These are phyloP conservation scores for Cariama cristata DNA, from an alignment of 2,113 vertebrate genomes.

Conservation along the genomic window DNA sequence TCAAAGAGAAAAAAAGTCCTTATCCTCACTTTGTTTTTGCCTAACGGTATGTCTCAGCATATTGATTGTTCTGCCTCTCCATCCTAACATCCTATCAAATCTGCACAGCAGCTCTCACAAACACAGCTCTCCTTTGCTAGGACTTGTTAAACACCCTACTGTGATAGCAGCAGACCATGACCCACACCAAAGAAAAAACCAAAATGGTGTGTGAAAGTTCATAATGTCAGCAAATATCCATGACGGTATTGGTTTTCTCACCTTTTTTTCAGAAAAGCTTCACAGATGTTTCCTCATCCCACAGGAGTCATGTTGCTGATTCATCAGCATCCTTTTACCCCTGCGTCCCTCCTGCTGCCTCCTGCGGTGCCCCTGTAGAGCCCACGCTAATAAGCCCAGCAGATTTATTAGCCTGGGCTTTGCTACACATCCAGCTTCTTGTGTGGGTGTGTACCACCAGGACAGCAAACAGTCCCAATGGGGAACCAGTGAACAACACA, in stretches of 20 bases:
- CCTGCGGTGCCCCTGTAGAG: not conserved
- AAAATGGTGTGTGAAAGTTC: not conserved
- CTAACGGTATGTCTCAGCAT: not conserved
- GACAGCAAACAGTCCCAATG: not conserved
- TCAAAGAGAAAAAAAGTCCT: not conserved
- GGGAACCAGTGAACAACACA: not conserved
- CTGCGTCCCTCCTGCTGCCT: not conserved
- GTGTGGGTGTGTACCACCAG: not conserved
- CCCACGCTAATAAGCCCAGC: not conserved
- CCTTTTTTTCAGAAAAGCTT: not conserved
- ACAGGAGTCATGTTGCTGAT: not conserved
- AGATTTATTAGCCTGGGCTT: not conserved
- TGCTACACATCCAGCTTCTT: not conserved
- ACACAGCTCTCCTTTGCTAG: not conserved
- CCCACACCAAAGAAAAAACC: not conserved
- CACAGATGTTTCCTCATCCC: not conserved
- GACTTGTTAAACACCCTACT: not conserved
- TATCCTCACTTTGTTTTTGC: not conserved
- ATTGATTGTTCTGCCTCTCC: not conserved
- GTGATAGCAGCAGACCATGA: constrained; percentile 8
- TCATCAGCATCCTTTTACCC: not conserved
- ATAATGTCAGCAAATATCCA: not conserved
- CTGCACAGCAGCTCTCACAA: not conserved
- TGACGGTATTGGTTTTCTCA: not conserved
- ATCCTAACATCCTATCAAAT: not conserved